Evolutionary conservation across 2,797 vertebrate species (phyloP), one percentile per base, ranked within the genome.

Genomic region (Podarcis siculus): DNA sequence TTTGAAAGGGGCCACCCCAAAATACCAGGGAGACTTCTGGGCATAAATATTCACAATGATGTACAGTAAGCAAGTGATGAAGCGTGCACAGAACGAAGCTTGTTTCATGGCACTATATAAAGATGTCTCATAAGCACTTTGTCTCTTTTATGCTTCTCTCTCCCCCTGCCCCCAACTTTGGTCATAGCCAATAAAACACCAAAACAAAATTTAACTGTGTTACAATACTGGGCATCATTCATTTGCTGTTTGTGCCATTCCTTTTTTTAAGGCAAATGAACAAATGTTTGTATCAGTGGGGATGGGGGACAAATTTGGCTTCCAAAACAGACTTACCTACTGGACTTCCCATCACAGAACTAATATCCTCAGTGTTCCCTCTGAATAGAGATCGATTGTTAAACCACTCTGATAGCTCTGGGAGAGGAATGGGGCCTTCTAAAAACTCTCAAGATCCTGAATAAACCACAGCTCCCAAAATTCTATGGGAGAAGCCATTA

Each of bases 21-120:
- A 95, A 93, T 89, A 92, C 89, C 88, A 90, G 42, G 89, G 83
- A 85, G 75, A 88, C 77, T 93, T 93, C 90, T 83, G 90, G 91
- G 92, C 89, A 90, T 92, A 94, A 85, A 93, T 94, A 67, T 87
- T 93, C 89, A 94, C 82, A 90, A 92, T 82, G 92, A 90, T 0
- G 27, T 87, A 94, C 66, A 94, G 87, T 87, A 86, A n/a, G 32
- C 72, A 90, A 94, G 85, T 93, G 89, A 86, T 94, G 84, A 84
- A 94, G 92, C 90, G 93, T 37, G 82, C 82, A 3, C 80, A 86
- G 71, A 81, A 82, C 73, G 4, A 77, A 19, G 92, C 90, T 61
- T 91, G 42, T 23, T 87, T 91, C 66, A 61, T 81, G 66, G 55
- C 49, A 27, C 87, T 93, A 86, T 94, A 92, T 92, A 79, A 72